A percentile compares a stretch with the other conserved stretches of the same genome.
Evolutionary conservation across 1,140 invertebrate genomes (phyloP).

Genomic region (Plectus sambesii): DNA sequence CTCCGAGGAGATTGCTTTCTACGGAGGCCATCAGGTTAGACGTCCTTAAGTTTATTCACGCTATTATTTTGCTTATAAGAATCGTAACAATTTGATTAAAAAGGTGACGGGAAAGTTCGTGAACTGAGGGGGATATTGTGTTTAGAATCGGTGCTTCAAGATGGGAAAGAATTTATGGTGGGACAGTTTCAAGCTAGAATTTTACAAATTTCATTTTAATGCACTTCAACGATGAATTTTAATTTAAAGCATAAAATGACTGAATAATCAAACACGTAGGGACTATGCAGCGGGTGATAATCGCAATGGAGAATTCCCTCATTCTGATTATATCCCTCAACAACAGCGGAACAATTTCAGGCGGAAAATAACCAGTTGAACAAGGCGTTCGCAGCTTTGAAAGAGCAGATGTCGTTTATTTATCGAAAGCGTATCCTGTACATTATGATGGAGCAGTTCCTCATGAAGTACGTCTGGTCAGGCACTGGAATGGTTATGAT

Average conservation of each 20-base stretch:
- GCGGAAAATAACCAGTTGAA: slow-evolving; percentile 73
- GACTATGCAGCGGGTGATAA: neutral
- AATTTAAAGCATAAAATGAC: neutral
- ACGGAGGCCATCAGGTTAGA: slow-evolving; percentile 70
- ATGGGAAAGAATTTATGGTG: no score
- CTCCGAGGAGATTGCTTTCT: slow-evolving; percentile 96
- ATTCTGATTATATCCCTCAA: no score
- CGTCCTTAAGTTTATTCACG: no score
- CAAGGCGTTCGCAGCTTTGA: slow-evolving; percentile 64
- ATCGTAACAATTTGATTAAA: no score
- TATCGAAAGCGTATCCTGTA: slow-evolving; percentile 85
- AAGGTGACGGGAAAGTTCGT: no score
- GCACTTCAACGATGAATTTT: slow-evolving; percentile 5
- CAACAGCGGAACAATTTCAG: slow-evolving; percentile 49
- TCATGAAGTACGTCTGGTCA: slow-evolving; percentile 98
- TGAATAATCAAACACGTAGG: neutral
- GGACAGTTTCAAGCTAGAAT: slow-evolving; percentile 11
- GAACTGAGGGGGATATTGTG: no score
- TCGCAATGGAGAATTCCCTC: neutral
- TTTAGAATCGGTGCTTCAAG: no score
- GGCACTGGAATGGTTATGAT: slow-evolving; percentile 82
- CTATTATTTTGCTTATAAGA: no score
- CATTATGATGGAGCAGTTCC: slow-evolving; percentile 92
- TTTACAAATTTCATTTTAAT: no score
- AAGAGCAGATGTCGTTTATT: slow-evolving; percentile 71